Base-by-base conservation (phyloP, 2,888 invertebrate species). In the Chloroclystis v-ata region DNA sequence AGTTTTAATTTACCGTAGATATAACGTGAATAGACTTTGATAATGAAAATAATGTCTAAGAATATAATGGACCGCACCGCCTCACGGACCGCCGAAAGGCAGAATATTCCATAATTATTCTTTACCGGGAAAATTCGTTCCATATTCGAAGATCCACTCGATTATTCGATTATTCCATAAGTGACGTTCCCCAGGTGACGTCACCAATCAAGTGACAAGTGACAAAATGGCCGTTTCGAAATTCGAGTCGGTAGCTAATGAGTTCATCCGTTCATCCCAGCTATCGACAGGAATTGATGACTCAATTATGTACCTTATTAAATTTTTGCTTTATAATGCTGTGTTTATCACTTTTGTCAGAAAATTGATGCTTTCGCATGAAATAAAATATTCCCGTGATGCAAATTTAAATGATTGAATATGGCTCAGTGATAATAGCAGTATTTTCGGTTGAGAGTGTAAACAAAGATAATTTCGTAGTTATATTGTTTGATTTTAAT, bases 231-330 rank as follows among this genome's bases (percentile, higher is more conserved):
- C 49, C 39, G 40, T 49, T 49, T 49, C 43, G 54, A 53, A 50
- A 56, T 47, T 28, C 45, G 54, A 49, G 49, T 46, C 54, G 49
- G 52, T 49, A 49, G 53, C 38, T 57, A 56, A 61, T 54, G 57
- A 58, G 56, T 50, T 50, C 51, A 4, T 52, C 56, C 47, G 56
- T 50, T 50, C 51, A 4, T 52, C 56, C 47, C 43, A 45, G 37
- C 41, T 51, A 49, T 57, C 52, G 40, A 54, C 49, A 49, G 28
- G 39, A 52, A 57, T 50, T 55, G 51, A 57, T 55, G 51, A 40
- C 50, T 43, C 47, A 56, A 56, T 59, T 49, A 44, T 35, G 51
- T 35, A 47, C 47, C 40, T 55, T 49, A 55, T 54, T 56, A 52
- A 48, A 56, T 50, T 48, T 49, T 57, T 53, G 46, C 37, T 42